Base-by-base conservation (phyloP, 1,140 invertebrate genomes). In the Sycophila sp. region DNA sequence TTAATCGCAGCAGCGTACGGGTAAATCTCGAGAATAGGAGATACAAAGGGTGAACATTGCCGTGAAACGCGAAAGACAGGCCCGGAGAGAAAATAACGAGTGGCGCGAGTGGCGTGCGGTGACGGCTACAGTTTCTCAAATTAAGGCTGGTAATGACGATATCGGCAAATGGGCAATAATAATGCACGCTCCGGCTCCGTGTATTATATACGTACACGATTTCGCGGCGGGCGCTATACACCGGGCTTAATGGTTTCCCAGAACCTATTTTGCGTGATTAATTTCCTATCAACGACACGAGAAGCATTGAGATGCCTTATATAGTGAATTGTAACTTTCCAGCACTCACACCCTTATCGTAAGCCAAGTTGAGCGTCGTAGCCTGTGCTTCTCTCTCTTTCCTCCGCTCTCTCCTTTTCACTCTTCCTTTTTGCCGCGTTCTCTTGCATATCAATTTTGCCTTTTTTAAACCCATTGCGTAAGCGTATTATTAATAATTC, bases 191-290 rank as follows among this genome's bases (percentile, higher is more conserved):
- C 19, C 42, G 42, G 11, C 2, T 60, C 19, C 15, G 58, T 55
- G 5, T 55, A 32, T 30, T 28, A 8, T 30, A 26, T 53, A 24
- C 47, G 19, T 51, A 53, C 15, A 19, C 34, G 40, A 69, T 58
- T 69, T 67, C 55, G 49, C 30, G 5, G 55, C 8, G 71, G 34
- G 11, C 70, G 72, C 69, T n/a, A n/a, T n/a, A n/a, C 73, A 49
- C 70, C 73, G 73, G 70, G 76, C 73, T 77, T 85, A 85, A 83
- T 84, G 82, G 82, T 76, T 83, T 85, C 82, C 72, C 68, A 73
- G 82, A 85, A 83, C 74, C 81, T 80, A 78, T 79, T 82, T 81
- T 60, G 77, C 76, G 78, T 83, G 83, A 83, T 85, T 83, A 85
- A 85, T 85, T 82, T 81, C 49, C 74, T 76, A 79, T 82, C 76